A percentile compares a stretch with the other conserved stretches of the same genome.
Conservation (phyloP, 2,797 vertebrate genomes). For the Lophius americanus region DNA sequence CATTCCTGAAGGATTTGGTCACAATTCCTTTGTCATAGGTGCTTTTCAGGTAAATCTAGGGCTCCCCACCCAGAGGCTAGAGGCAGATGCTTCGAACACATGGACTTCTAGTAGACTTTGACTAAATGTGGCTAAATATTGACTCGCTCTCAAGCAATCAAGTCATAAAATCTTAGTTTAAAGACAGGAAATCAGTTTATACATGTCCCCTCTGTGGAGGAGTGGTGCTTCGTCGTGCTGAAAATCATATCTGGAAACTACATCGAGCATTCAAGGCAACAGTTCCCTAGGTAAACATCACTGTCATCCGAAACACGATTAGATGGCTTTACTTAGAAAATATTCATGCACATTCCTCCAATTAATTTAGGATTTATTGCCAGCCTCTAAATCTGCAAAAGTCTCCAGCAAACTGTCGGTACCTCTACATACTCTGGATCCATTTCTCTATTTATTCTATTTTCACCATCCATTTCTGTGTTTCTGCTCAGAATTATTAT, state of each 20-base stretch:
- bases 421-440: too few species aligned
- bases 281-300: too few species aligned
- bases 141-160: slow-evolving; percentile 58
- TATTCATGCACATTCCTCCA: too few species aligned
- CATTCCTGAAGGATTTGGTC: slow-evolving; percentile 26
- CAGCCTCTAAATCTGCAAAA: too few species aligned
- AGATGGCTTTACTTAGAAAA: too few species aligned
- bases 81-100: slow-evolving; percentile 6
- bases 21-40: slow-evolving; percentile 21
- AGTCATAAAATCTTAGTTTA: slow-evolving; percentile 39
- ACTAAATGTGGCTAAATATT: slow-evolving; percentile 54
- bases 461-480: too few species aligned
- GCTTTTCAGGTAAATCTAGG: slow-evolving; percentile 24
- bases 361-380: too few species aligned
- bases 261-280: too few species aligned
- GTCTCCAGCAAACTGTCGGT: too few species aligned
- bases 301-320: too few species aligned
- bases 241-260: slow-evolving; percentile 2
- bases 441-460: too few species aligned
- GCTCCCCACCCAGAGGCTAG: slow-evolving; percentile 16
- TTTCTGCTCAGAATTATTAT: too few species aligned
- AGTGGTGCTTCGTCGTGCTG: not conserved
- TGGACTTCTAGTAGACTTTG: slow-evolving; percentile 44
- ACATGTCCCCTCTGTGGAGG: not conserved
- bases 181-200: slow-evolving; percentile 1